These are phyloP conservation scores for Campaea margaritaria DNA, from an alignment of 2,888 invertebrate species.

Conservation along the genomic window DNA sequence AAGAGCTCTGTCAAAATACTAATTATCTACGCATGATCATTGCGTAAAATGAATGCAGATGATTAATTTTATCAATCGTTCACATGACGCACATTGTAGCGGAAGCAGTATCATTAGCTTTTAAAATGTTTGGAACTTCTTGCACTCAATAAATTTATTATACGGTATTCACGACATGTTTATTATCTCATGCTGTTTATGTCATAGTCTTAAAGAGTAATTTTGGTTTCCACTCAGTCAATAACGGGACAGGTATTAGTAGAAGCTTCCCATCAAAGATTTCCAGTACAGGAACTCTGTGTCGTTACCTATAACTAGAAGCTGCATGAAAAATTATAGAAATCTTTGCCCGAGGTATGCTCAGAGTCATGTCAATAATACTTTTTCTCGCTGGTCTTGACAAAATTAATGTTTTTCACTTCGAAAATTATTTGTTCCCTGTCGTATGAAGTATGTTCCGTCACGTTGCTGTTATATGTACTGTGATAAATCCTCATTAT, in stretches of 20 bases:
- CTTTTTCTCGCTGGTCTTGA: not conserved
- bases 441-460: not conserved
- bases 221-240: not conserved
- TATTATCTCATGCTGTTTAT: too few species aligned
- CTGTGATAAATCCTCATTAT: constrained; percentile 18
- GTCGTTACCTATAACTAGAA: too few species aligned
- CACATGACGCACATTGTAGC: not conserved
- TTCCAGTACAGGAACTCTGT: too few species aligned
- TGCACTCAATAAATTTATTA: too few species aligned
- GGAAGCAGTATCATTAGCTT: not conserved
- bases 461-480: constrained; percentile 8
- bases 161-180: too few species aligned
- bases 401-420: not conserved
- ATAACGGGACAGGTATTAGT: too few species aligned
- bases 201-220: too few species aligned
- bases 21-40: constrained; percentile 21
- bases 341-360: too few species aligned
- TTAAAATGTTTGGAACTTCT: too few species aligned
- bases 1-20: constrained; percentile 33
- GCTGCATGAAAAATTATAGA: too few species aligned
- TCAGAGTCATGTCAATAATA: too few species aligned
- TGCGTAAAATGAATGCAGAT: constrained; percentile 16
- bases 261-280: too few species aligned
- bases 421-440: not conserved
- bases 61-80: constrained; percentile 9